Percentiles rank a stretch among this genome's conserved stretches.
These are phyloP conservation scores for Okamejei kenojei DNA, from an alignment of 2,797 vertebrate genomes.

Conservation along the genomic window DNA sequence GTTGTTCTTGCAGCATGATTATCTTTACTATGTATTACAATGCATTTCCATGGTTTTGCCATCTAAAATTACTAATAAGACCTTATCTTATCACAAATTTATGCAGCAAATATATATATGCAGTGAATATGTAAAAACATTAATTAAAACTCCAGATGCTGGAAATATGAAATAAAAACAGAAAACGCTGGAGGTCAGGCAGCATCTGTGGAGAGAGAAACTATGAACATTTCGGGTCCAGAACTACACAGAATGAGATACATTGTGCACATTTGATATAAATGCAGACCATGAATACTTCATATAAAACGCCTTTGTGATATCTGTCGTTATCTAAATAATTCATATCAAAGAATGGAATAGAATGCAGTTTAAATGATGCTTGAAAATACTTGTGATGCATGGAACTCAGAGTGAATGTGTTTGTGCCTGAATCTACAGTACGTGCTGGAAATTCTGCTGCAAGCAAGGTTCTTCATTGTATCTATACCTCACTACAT, in stretches of 20 bases:
- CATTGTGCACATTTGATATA: background rate
- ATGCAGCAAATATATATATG: background rate
- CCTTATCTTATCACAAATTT: background rate
- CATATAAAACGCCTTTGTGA: background rate
- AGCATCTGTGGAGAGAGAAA: too few relatives aligned
- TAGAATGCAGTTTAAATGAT: background rate
- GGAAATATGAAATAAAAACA: too few relatives aligned
- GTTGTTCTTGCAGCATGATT: background rate
- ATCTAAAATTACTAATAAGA: background rate
- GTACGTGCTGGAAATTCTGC: too few relatives aligned
- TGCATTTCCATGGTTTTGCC: background rate
- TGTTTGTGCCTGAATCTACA: too few relatives aligned
- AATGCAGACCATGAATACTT: background rate
- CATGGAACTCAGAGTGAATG: too few relatives aligned
- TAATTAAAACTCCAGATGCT: too few relatives aligned
- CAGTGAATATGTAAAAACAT: too few relatives aligned
- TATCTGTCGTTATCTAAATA: background rate
- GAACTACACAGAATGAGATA: background rate
- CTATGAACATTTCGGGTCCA: too few relatives aligned
- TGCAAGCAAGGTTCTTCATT: too few relatives aligned
- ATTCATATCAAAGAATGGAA: background rate
- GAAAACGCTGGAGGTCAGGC: too few relatives aligned
- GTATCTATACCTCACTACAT: too few relatives aligned
- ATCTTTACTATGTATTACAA: background rate
- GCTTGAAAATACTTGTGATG: too few relatives aligned